Evolutionary conservation across 2,113 vertebrate species (phyloP).

Genomic region (Sylvilagus bachmani): DNA sequence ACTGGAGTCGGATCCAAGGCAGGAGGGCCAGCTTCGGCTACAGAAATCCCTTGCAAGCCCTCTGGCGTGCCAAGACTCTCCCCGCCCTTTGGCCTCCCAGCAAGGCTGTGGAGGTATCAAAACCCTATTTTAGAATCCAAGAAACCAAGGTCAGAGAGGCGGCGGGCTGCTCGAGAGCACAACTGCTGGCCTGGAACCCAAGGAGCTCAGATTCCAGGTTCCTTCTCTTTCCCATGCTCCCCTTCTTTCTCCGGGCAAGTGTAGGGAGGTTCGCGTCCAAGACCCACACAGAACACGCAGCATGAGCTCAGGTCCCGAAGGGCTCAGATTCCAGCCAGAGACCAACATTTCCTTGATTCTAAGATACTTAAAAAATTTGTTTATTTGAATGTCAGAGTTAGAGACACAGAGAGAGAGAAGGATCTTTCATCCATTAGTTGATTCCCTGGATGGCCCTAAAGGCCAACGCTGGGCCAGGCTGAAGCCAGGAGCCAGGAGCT

Average conservation of each 20-base stretch:
- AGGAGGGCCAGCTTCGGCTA: not conserved
- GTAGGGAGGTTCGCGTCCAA: slow-evolving; percentile 58
- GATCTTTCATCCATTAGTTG: no score
- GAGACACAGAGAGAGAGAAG: no score
- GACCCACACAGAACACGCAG: slow-evolving; percentile 26
- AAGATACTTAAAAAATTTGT: not conserved
- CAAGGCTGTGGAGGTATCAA: not conserved
- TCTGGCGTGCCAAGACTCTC: not conserved
- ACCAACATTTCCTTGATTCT: slow-evolving; percentile 48
- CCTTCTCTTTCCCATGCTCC: slow-evolving; percentile 12
- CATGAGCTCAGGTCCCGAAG: slow-evolving; percentile 50
- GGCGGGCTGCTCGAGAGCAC: not conserved
- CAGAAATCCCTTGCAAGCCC: not conserved
- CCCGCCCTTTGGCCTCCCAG: not conserved
- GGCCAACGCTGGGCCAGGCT: no score
- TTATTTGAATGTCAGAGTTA: no score
- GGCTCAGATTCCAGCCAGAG: slow-evolving; percentile 65
- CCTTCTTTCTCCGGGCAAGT: slow-evolving; percentile 11
- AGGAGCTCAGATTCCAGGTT: slow-evolving; percentile 34
- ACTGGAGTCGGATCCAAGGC: not conserved
- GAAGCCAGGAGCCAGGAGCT: no score
- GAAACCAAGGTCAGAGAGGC: not conserved
- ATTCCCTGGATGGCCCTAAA: no score
- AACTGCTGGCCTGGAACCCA: not conserved
- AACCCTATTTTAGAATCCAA: not conserved